Percentiles rank a stretch among this genome's conserved stretches.
Evolutionary conservation across 2,113 vertebrate species (phyloP).

Genomic region (Eolophus roseicapilla): DNA sequence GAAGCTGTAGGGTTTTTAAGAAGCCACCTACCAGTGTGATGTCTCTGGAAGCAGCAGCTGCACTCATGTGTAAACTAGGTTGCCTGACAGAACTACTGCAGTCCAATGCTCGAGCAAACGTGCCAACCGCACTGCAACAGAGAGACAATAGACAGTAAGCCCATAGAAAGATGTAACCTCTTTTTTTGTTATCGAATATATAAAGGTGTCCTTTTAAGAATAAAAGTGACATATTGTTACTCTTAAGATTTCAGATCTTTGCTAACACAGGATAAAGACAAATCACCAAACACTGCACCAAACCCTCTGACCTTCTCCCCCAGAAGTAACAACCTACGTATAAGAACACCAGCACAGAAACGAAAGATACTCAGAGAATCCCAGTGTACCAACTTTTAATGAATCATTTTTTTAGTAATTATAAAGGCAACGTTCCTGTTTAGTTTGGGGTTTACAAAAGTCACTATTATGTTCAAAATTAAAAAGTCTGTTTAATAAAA

Average conservation of each 20-base stretch:
- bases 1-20: background rate
- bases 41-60: constrained; percentile 94
- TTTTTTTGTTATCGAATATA: background rate
- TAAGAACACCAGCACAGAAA: background rate
- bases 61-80: constrained; percentile 97
- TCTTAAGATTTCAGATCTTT: background rate
- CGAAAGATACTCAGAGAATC: background rate
- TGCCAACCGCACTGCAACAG: constrained; percentile 87
- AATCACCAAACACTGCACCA: background rate
- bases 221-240: background rate
- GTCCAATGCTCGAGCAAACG: constrained; percentile 93
- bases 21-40: constrained; percentile 89
- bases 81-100: constrained; percentile 97
- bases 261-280: background rate
- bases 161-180: background rate
- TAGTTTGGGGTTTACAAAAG: background rate
- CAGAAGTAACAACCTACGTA: background rate
- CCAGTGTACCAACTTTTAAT: background rate
- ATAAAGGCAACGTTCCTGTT: background rate
- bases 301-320: background rate
- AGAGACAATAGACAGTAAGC: background rate
- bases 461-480: background rate
- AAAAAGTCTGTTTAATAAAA: background rate
- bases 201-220: background rate
- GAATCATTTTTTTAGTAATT: background rate